Conservation (phyloP, 2,113 vertebrate genomes). For the Chloropsis cyanopogon region DNA sequence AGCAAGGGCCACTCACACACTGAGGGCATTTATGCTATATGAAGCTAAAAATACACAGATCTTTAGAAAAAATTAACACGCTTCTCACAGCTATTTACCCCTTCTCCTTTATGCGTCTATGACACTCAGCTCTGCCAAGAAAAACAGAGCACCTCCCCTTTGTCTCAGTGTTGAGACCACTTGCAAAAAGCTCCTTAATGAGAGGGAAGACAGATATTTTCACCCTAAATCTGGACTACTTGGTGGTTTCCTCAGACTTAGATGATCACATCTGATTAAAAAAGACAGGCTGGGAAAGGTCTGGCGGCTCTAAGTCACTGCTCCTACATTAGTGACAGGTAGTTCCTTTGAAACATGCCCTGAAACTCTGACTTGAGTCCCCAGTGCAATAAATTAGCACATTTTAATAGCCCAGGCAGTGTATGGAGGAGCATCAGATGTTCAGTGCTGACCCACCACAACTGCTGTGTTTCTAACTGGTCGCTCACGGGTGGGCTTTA, state of each 20-base stretch:
- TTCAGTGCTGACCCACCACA: neutral
- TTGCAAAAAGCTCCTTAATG: neutral
- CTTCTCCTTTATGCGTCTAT: neutral
- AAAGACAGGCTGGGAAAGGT: neutral
- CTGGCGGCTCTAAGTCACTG: rapidly evolving
- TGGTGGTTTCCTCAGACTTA: neutral
- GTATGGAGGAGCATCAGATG: neutral
- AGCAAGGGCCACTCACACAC: neutral
- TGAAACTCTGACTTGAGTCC: neutral
- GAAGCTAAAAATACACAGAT: neutral
- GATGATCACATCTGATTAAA: neutral
- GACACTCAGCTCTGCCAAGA: neutral
- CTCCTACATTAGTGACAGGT: neutral
- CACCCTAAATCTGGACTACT: neutral
- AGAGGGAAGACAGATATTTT: neutral
- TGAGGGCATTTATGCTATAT: neutral
- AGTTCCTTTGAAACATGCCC: neutral
- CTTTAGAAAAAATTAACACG: neutral
- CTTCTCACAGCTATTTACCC: neutral
- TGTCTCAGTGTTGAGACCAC: neutral
- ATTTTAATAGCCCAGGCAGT: neutral
- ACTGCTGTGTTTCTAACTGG: neutral
- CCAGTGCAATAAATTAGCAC: neutral
- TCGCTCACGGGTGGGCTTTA: neutral
- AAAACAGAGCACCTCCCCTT: rapidly evolving